Evolutionary conservation across 2,113 vertebrate genomes (phyloP), one percentile per base, ranked within the genome.

Genomic region (Brachyhypopomus occidentalis): DNA sequence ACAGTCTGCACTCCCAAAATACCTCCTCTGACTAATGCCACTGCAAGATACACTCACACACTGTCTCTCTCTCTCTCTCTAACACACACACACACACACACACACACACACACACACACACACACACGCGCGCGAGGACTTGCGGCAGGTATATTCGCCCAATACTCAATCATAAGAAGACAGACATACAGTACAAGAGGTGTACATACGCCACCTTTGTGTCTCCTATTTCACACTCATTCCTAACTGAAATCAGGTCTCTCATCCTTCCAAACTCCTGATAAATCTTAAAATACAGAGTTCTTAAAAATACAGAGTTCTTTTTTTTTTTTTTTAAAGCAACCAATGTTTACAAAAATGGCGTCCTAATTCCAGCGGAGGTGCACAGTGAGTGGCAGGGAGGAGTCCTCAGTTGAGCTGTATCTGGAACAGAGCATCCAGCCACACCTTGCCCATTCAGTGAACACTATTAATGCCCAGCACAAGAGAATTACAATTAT

Each of bases 21-120:
- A 91, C 84, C 85, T 89, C 81, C 82, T 86, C 84, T 90, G 86
- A 91, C 86, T 90, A 89, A 91, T 90, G 80, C 83, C 83, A 87
- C 84, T 81, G 82, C 86, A 87, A 86, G 81, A 80, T 74, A 64
- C 67, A 64, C 38, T 64, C 69, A 62, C 78, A 60, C 79, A 84
- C 63, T 55, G 27, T 30, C 55, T 27, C 27, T 80, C 75, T 62
- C 48, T n/a, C 62, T 69, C 66, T 48, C 56, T 74, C 67, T 36
- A 19, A 77, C 75, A 56, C 48, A 23, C 62, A 60, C 66, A 34
- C 56, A 69, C 67, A 72, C 58, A 62, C 19, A 79, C 84, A 85
- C 76, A 72, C 59, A 72, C 25, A 81, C 58, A 77, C 25, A 62
- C 56, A 77, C 70, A 85, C 63, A 45, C 48, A 38, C 38, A 34